Base-by-base conservation (phyloP, 2,113 vertebrate genomes). In the Hylia prasina region DNA sequence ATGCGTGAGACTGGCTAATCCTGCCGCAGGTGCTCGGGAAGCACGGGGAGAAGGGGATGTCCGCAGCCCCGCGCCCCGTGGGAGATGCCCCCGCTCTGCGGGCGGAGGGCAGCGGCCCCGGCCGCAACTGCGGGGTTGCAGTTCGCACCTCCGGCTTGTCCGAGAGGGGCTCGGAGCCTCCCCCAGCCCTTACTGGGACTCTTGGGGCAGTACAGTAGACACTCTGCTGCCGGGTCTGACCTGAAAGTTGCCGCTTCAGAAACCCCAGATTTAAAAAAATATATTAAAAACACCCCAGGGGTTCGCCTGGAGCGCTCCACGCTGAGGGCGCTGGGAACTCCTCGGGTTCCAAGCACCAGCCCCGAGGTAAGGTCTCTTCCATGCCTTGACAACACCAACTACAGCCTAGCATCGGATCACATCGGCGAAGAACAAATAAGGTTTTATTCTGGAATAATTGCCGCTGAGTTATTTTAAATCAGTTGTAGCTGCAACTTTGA, bases 231-330 rank as follows among this genome's bases (percentile, higher is more conserved):
- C 33, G 37, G 35, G 16, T 50, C 50, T 51, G 58, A 33, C 70
- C 65, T 7, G 37, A 12, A 11, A 61, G 8, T 6, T 23, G 63
- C 16, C 19, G 42, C 31, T 7, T 24, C 21, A 85, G 69, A 17
- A 58, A 4, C 4, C 6, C 3, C 31, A 44, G 37, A n/a, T 35
- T 42, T 1, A 3, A 33, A 68, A 44, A 31, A 12, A 11, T 1
- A 6, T 7, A 4, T 20, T 39, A 3, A 40, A 53, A 40, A 19
- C 5, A 7, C 23, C 6, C 14, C 39, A 14, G 63, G 1, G 44
- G 16, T 45, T 90, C 1, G 13, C 50, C 57, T 6, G 2, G 30
- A 47, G 48, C 1, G 35, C 37, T 45, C 31, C 37, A 39, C 18
- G 23, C 27, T 37, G 54, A 39, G 42, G 48, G 25, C 50, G 9